Evolutionary conservation across 2,797 vertebrate species (phyloP), one percentile per base, ranked within the genome.

Genomic region (Sebastes kiyomatsui): DNA sequence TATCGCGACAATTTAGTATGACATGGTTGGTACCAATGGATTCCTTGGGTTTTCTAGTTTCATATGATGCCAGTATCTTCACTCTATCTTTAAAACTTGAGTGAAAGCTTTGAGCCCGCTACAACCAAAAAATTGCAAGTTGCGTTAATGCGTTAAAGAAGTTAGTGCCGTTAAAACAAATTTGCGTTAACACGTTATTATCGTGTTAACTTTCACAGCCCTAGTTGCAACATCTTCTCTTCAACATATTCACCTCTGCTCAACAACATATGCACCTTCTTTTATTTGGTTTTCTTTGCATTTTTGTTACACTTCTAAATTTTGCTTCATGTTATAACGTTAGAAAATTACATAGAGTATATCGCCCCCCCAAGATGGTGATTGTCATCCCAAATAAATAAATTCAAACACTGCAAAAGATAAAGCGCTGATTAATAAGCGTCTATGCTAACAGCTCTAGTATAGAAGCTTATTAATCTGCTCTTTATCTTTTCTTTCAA

Each of bases 401-500:
- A 22, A 18, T 38, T 80, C 52, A 60, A 60, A 59, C 9, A 38
- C 54, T 25, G 28, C 28, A 58, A 18, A 66, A 61, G 42, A 74
- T 67, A 42, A 71, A 64, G 27, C 2, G 20, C 16, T 68, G 23
- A 71, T 64, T 55, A 67, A 55, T 18, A 38, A 46, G 4, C 12
- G 13, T 73, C 28, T 18, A 4, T 54, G 14, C 49, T 62, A 62
- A 65, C 60, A 71, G 38, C n/a, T 20, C 23, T 20, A 2, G 28
- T 54, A 38, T 16, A 38, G 23, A 61, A 52, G 38, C 42, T 27
- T 61, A 56, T 77, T 62, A 30, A 55, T 72, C 18, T 80, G 30
- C 23, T 5, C 58, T 55, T 81, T 61, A 76, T 81, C 67, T 77
- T 64, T 59, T 62, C 20, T 69, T 62, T 38, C 22, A 82, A 72